phyloP scores from a whole-genome alignment of 2,888 invertebrate genomes.

The Caenorhabditis sp. region DNA sequence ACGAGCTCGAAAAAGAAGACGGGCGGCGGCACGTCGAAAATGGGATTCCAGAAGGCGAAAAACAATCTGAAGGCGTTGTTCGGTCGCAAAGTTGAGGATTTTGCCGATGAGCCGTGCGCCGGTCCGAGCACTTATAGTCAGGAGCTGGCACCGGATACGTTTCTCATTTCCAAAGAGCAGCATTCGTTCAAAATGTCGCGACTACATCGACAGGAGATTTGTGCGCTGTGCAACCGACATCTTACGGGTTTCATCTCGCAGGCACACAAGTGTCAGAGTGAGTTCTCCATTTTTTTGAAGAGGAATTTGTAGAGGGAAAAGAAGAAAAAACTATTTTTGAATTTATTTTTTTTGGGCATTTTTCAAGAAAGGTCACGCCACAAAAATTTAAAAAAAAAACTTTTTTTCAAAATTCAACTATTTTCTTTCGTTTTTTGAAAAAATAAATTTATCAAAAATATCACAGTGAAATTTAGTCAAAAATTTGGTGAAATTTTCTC shows the following conservation, averaged over 20 bases:
- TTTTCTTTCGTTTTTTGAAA: no score
- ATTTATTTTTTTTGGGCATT: no score
- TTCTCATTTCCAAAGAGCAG: constrained; percentile 18
- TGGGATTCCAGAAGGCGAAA: constrained; percentile 73
- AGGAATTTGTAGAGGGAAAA: no score
- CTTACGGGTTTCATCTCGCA: constrained; percentile 78
- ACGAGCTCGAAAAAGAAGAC: constrained; percentile 45
- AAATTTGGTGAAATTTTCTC: no score
- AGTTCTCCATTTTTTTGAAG: constrained; percentile 21
- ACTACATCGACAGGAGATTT: constrained; percentile 84
- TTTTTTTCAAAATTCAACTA: no score
- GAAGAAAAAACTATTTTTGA: no score
- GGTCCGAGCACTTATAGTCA: constrained; percentile 33
- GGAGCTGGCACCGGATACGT: constrained; percentile 43
- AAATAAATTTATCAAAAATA: no score
- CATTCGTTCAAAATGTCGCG: constrained; percentile 73
- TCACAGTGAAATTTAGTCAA: no score
- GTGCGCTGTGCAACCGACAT: constrained; percentile 82
- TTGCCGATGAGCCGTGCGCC: constrained; percentile 46
- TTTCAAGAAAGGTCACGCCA: no score
- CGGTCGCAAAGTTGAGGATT: constrained; percentile 66
- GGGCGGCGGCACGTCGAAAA: constrained; percentile 62
- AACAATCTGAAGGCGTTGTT: constrained; percentile 72
- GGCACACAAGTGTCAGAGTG: constrained; percentile 74
- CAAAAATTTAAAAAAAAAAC: no score